phyloP scores from a whole-genome alignment of 2,797 vertebrate genomes.

The Schizothorax lantsangensis region DNA sequence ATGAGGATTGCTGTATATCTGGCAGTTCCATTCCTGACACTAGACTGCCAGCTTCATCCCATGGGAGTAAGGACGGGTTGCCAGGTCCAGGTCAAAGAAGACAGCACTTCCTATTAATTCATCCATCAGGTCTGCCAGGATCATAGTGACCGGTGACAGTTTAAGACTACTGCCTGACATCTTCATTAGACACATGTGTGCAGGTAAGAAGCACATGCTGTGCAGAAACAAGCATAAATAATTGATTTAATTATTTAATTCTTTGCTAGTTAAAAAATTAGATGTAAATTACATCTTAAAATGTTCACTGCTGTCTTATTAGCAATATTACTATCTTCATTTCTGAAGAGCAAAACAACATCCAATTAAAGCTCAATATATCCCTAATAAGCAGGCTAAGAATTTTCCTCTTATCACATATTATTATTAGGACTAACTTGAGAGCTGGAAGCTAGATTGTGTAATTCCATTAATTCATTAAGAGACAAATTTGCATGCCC shows the following conservation, averaged over 20 bases:
- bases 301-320: constrained; percentile 4
- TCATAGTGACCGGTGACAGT: constrained; percentile 28
- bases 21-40: constrained; percentile 51
- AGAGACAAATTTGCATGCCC: constrained; percentile 25
- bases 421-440: constrained; percentile 39
- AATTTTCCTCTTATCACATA: constrained; percentile 1
- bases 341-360: constrained; percentile 23
- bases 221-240: neutral
- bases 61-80: constrained; percentile 26
- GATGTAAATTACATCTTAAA: neutral
- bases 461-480: constrained; percentile 52
- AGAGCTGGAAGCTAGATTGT: constrained; percentile 23
- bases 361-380: constrained; percentile 27
- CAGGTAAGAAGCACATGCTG: constrained; percentile 5
- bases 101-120: constrained; percentile 62
- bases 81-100: constrained; percentile 59
- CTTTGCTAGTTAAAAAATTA: neutral
- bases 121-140: constrained; percentile 45
- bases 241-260: neutral
- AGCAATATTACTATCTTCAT: neutral
- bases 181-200: constrained; percentile 33
- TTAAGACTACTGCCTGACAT: constrained; percentile 22
- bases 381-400: constrained; percentile 29
- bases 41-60: constrained; percentile 49
- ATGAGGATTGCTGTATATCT: constrained; percentile 39